Conservation (phyloP, 30 jellyfish, hydroid and myxozoan genomes). For the Rhopilema esculentum region DNA sequence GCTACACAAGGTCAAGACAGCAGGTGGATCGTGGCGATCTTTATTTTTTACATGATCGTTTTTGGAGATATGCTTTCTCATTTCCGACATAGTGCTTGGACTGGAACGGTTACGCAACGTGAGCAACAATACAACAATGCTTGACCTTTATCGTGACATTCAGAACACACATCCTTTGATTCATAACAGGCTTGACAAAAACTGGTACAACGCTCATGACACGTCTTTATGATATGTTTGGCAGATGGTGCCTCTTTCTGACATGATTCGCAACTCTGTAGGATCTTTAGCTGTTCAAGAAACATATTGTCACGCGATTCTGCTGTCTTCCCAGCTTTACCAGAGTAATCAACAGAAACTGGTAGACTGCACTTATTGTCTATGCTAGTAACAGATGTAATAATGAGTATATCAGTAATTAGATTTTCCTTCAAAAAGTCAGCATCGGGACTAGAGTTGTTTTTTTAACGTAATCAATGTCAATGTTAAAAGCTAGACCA, state of each 20-base stretch:
- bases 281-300: conserved; percentile 51
- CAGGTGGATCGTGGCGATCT: conserved; percentile 67
- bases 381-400: conserved; percentile 47
- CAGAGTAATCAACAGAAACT: conserved; percentile 45
- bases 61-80: conserved; percentile 17
- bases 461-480: conserved; percentile 40
- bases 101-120: conserved; percentile 51
- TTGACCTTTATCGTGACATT: too few species aligned
- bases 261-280: conserved; percentile 55
- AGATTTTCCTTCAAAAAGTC: conserved; percentile 40
- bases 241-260: conserved; percentile 43
- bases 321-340: conserved; percentile 61
- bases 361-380: conserved; percentile 56
- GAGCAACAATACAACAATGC: conserved; percentile 22
- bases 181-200: too few species aligned
- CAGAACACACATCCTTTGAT: too few species aligned
- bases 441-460: conserved; percentile 45
- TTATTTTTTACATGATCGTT: conserved; percentile 52
- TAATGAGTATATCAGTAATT: conserved; percentile 50
- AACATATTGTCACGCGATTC: conserved; percentile 35
- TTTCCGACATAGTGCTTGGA: neutral
- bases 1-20: conserved; percentile 18
- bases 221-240: too few species aligned
- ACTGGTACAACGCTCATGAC: too few species aligned
- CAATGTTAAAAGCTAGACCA: conserved; percentile 49